These are phyloP conservation scores for Pseudomyrmex dendroicus DNA, from an alignment of 1,140 invertebrate genomes.

Conservation along the genomic window DNA sequence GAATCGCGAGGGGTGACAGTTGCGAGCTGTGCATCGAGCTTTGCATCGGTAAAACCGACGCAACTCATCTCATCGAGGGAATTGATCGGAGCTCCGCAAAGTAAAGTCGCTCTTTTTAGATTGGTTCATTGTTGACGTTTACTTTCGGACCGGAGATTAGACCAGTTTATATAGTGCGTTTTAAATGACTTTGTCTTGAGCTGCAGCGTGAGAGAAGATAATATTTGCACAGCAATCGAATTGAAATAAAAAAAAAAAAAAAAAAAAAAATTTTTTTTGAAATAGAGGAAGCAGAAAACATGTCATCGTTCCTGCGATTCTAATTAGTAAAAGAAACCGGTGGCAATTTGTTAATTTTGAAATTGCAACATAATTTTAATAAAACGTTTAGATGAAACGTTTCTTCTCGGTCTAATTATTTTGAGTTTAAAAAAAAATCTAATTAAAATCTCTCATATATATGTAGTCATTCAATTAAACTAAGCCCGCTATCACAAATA, in stretches of 20 bases:
- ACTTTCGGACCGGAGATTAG: neutral
- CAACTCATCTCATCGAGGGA: conserved; percentile 20
- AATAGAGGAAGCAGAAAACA: too few species aligned
- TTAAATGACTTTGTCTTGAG: neutral
- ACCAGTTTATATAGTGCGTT: neutral
- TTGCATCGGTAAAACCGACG: conserved; percentile 44
- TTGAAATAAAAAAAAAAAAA: neutral
- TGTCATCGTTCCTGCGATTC: too few species aligned
- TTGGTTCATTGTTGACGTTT: neutral
- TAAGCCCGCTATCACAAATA: neutral
- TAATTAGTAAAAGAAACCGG: too few species aligned
- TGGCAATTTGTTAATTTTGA: too few species aligned
- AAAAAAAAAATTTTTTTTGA: neutral
- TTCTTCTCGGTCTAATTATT: neutral
- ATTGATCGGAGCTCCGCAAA: neutral
- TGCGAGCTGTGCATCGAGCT: conserved; percentile 6
- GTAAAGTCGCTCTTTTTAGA: neutral
- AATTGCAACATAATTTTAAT: too few species aligned
- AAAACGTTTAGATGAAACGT: neutral
- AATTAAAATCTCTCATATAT: conserved; percentile 26
- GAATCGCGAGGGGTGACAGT: conserved; percentile 29
- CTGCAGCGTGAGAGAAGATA: too few species aligned
- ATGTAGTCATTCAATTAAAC: conserved; percentile 17
- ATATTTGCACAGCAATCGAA: neutral
- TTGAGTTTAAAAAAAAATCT: neutral